A percentile compares a stretch with the other conserved stretches of the same genome.
These are phyloP conservation scores for Acomys russatus DNA, from an alignment of 2,797 vertebrate species.

Conservation along the genomic window DNA sequence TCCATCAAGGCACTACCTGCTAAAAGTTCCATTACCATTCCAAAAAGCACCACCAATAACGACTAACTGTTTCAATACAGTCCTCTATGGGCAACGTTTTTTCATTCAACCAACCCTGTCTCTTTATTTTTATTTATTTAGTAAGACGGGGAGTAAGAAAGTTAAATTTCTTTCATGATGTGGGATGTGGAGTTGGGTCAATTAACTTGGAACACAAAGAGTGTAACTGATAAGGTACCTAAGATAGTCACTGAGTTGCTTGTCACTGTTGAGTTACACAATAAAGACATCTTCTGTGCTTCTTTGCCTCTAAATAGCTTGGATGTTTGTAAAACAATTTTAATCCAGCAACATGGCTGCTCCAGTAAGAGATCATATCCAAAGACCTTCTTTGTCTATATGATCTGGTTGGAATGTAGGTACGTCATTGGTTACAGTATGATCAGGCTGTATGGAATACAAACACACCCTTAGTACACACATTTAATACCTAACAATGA, in stretches of 20 bases:
- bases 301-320: neutral
- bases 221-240: neutral
- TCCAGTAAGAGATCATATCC: no score
- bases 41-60: neutral
- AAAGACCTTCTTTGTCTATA: no score
- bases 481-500: no score
- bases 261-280: neutral
- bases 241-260: fast-evolving
- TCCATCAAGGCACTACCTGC: neutral
- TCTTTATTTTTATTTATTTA: constrained; percentile 22
- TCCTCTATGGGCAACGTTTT: neutral
- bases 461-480: no score
- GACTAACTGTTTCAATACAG: neutral
- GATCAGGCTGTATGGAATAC: no score
- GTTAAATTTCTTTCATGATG: neutral
- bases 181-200: fast-evolving
- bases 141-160: neutral
- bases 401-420: no score
- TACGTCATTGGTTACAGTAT: no score
- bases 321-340: no score
- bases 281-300: neutral
- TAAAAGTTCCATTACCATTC: neutral
- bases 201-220: neutral
- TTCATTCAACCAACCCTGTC: neutral
- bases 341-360: no score